phyloP scores from a whole-genome alignment of 2,888 invertebrate genomes.

The Spisula solida region DNA sequence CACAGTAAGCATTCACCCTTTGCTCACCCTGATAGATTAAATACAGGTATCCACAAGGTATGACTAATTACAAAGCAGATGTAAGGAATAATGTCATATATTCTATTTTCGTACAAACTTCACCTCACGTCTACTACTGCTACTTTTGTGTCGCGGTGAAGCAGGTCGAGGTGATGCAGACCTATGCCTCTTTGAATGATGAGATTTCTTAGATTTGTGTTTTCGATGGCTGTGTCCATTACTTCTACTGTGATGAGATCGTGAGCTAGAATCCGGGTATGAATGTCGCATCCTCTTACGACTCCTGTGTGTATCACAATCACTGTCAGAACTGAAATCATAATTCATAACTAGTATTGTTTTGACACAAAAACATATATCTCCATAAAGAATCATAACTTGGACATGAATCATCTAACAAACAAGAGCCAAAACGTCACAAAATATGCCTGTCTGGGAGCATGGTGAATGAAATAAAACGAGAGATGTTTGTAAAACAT shows the following conservation, averaged over 20 bases:
- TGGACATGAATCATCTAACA: too few relatives aligned
- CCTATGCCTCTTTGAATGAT: conserved; percentile 52
- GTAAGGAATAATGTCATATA: not conserved
- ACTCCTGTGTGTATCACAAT: conserved; percentile 32
- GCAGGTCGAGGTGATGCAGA: conserved; percentile 57
- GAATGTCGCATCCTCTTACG: conserved; percentile 53
- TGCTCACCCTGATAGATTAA: too few relatives aligned
- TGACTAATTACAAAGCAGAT: not conserved
- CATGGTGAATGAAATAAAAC: too few relatives aligned
- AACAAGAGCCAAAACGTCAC: too few relatives aligned
- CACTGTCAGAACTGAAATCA: conserved; percentile 53
- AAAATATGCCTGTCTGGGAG: too few relatives aligned
- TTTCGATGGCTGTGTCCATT: conserved; percentile 46
- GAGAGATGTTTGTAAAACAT: too few relatives aligned
- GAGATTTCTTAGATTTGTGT: conserved; percentile 54
- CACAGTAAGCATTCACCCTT: too few relatives aligned
- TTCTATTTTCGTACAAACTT: conserved; percentile 25
- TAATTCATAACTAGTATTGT: not conserved
- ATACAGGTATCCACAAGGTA: not conserved
- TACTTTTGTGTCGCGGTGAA: conserved; percentile 49
- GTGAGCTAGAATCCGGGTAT: conserved; percentile 44
- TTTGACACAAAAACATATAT: too few relatives aligned
- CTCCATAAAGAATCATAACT: too few relatives aligned
- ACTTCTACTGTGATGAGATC: conserved; percentile 41
- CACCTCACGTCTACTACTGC: conserved; percentile 22